phyloP scores from a whole-genome alignment of 2,113 vertebrate genomes.

The Burhinus oedicnemus region DNA sequence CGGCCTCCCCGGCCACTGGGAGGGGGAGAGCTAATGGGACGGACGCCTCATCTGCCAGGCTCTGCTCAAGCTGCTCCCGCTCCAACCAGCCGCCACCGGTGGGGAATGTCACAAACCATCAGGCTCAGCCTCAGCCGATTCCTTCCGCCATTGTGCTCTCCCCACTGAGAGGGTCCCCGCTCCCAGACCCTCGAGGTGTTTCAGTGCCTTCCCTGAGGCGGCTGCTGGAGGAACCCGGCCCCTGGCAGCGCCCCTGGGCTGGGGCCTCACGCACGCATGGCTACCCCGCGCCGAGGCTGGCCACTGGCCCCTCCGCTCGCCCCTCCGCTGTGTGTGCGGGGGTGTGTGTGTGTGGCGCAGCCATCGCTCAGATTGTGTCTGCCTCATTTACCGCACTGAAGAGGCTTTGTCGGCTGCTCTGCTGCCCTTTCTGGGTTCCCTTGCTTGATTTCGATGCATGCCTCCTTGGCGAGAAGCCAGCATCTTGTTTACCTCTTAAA shows the following conservation, averaged over 20 bases:
- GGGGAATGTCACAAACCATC: not conserved
- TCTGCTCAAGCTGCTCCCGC: not conserved
- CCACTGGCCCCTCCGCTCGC: rapidly evolving
- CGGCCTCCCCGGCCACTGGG: rapidly evolving
- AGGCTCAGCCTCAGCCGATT: not conserved
- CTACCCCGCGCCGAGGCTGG: not conserved
- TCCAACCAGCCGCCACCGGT: not conserved
- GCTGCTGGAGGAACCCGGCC: not conserved
- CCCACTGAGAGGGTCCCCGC: not conserved
- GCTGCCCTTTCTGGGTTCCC: not conserved
- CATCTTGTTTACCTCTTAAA: conserved; percentile 29
- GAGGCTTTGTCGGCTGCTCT: not conserved
- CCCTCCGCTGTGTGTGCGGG: not conserved
- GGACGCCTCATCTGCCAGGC: not conserved
- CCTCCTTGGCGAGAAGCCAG: conserved; percentile 24
- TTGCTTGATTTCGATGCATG: not conserved
- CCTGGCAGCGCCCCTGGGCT: not conserved
- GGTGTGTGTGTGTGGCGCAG: not conserved
- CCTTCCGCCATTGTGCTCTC: not conserved
- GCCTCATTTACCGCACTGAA: not conserved
- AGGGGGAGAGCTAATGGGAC: not conserved
- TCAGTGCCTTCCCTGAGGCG: not conserved
- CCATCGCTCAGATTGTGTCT: not conserved
- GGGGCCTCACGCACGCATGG: no score
- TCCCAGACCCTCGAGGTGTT: not conserved